Percentiles rank a stretch among this genome's conserved stretches.
Conservation (phyloP, 1,140 invertebrate genomes). For the Littorina saxatilis region DNA sequence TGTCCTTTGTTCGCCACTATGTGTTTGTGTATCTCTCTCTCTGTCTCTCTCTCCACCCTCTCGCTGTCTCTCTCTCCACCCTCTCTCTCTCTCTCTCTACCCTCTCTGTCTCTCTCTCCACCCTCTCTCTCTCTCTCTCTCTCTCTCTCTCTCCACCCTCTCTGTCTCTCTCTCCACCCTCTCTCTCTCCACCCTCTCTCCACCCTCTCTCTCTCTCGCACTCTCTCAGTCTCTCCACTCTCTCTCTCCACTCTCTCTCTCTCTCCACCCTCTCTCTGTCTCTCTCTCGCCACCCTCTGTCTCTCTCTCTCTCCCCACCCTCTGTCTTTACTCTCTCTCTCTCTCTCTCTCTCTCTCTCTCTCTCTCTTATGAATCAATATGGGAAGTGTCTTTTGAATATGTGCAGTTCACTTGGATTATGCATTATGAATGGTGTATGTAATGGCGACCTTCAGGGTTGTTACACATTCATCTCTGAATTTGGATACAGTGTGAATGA, state of each 20-base stretch:
- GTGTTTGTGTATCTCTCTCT: too few species aligned
- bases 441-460: too few species aligned
- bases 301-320: too few species aligned
- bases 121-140: constrained; percentile 32
- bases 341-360: constrained; percentile 21
- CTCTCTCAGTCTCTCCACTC: background rate
- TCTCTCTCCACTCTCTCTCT: background rate
- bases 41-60: background rate
- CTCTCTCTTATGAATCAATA: too few species aligned
- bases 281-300: background rate
- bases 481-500: too few species aligned
- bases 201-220: background rate
- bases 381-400: too few species aligned
- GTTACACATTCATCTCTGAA: too few species aligned
- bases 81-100: background rate
- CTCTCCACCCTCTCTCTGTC: background rate
- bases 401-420: too few species aligned
- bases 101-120: background rate
- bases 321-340: too few species aligned
- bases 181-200: background rate
- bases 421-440: too few species aligned
- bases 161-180: background rate
- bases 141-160: constrained; percentile 43
- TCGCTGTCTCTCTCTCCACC: too few species aligned
- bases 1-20: too few species aligned